A percentile compares a stretch with the other conserved stretches of the same genome.
These are phyloP conservation scores for Dromaius novaehollandiae DNA, from an alignment of 2,113 vertebrate species.

Conservation along the genomic window DNA sequence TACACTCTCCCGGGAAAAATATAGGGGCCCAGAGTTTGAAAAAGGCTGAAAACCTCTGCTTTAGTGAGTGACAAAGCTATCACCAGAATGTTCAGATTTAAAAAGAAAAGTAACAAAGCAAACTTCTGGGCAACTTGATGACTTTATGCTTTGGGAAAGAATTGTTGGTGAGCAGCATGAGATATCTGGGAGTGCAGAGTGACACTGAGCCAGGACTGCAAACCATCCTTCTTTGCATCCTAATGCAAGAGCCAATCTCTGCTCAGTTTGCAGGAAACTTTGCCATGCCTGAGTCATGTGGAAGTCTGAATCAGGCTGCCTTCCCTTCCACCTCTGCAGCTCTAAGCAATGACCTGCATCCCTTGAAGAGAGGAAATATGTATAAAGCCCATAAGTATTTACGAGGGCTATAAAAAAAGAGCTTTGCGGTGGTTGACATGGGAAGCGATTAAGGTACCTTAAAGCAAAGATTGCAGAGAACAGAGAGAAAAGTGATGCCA, in stretches of 20 bases:
- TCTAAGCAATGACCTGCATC: not conserved
- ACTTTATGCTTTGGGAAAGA: not conserved
- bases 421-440: constrained; percentile 41
- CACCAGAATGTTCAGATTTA: not conserved
- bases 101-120: not conserved
- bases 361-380: constrained; percentile 29
- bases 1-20: not conserved
- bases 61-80: not conserved
- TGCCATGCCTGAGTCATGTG: not conserved
- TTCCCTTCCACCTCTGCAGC: not conserved
- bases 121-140: not conserved
- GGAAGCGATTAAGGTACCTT: constrained; percentile 55
- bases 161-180: not conserved
- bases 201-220: not conserved
- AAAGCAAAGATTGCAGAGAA: constrained; percentile 28
- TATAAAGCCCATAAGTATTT: constrained; percentile 53
- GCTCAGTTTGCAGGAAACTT: not conserved
- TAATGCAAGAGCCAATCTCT: not conserved
- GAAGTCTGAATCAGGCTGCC: not conserved
- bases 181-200: not conserved
- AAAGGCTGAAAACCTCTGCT: not conserved
- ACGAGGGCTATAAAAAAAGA: constrained; percentile 26
- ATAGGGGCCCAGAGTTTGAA: not conserved
- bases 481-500: constrained; percentile 21
- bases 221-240: not conserved